Base-by-base conservation (phyloP, 2,113 vertebrate genomes). In the Cynopterus brachyotis region DNA sequence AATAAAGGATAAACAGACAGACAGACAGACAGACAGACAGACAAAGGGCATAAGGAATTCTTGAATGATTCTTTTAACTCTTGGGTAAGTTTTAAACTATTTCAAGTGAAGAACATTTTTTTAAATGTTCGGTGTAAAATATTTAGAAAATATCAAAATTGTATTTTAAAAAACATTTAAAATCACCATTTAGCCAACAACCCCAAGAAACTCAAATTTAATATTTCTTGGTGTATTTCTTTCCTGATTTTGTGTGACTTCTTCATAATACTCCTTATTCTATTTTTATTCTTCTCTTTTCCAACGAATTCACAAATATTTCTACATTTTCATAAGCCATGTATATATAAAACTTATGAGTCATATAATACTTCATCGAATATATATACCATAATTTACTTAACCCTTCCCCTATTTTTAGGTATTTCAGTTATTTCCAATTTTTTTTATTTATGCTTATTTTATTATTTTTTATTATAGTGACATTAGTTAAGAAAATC, bases 71-170 rank as follows among this genome's bases (percentile, higher is more conserved):
- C 66, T 67, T 76, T 0, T 64, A 76, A 91, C 5, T 64, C 8
- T 30, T 67, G 40, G 57, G 1, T 62, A 78, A 83, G 37, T 62
- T 88, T 82, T 32, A 42, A 83, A 78, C 91, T 87, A 95, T 76
- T 91, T 91, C 28, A 95, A 82, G 73, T 20, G 86, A 67, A 80
- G 84, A 89, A 40, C 53, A 47, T 47, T 76, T 92, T 64, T 26
- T 28, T 32, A 30, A 40, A 91, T 35, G 20, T 3, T 22, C 7
- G 55, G 19, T 73, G 6, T 64, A 88, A 92, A 96, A 79, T 66
- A 83, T 72, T 82, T 87, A 95, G 75, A 91, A 81, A 82, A 93
- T 15, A 72, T 6, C 37, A 91, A 91, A 95, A 93, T 17, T 60
- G 1, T 75, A 78, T 85, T 94, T 88, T 72, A 50, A 50, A 50